Evolutionary conservation across 2,888 invertebrate genomes (phyloP).

Genomic region (Andrena flavipes): DNA sequence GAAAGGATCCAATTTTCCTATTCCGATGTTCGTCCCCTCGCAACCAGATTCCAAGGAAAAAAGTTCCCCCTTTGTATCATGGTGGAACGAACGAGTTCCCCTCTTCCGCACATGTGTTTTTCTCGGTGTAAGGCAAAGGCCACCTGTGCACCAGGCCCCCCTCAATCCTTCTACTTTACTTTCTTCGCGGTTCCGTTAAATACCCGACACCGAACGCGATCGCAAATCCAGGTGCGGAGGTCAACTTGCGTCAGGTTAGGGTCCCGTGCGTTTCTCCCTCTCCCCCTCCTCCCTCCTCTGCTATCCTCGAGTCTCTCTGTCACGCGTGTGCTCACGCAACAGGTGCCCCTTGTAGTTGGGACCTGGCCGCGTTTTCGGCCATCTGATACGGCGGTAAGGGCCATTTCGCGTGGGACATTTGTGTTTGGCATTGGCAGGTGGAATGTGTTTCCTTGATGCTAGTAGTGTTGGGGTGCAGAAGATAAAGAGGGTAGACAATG

Average conservation of each 20-base stretch:
- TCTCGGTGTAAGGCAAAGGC: slow-evolving; percentile 62
- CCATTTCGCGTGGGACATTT: not conserved
- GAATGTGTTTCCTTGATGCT: too few relatives aligned
- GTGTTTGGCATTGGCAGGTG: too few relatives aligned
- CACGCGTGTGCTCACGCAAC: slow-evolving; percentile 56
- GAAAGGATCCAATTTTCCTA: too few relatives aligned
- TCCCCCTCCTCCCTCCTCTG: slow-evolving; percentile 5
- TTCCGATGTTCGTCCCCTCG: too few relatives aligned
- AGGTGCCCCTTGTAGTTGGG: slow-evolving; percentile 3
- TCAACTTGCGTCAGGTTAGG: slow-evolving; percentile 83
- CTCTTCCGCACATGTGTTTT: slow-evolving; percentile 57
- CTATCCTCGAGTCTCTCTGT: slow-evolving; percentile 49
- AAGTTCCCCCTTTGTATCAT: slow-evolving; percentile 22
- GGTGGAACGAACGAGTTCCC: slow-evolving; percentile 42
- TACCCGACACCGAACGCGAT: slow-evolving; percentile 76
- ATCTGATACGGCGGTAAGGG: not conserved
- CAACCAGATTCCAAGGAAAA: not conserved
- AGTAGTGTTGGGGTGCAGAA: too few relatives aligned
- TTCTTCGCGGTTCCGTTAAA: slow-evolving; percentile 82
- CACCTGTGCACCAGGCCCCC: slow-evolving; percentile 60
- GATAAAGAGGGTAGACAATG: too few relatives aligned
- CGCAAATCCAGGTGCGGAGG: slow-evolving; percentile 81
- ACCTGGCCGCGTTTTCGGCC: not conserved
- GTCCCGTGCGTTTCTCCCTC: slow-evolving; percentile 67
- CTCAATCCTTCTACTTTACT: slow-evolving; percentile 78